Percentiles rank a stretch among this genome's conserved stretches.
These are phyloP conservation scores for Tethea ocularis DNA, from an alignment of 2,888 invertebrate species.

Conservation along the genomic window DNA sequence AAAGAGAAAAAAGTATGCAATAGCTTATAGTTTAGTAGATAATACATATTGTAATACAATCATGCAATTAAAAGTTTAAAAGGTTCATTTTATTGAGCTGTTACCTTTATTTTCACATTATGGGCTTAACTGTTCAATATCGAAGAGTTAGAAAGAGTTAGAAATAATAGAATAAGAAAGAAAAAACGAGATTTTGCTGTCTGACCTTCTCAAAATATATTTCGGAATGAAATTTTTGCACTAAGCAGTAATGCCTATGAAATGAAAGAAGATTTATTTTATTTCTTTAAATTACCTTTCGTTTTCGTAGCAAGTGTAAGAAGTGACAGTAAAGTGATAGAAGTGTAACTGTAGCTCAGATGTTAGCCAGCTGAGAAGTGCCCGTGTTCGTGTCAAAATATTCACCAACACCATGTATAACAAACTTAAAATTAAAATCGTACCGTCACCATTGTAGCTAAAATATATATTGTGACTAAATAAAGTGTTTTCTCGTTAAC, in stretches of 20 bases:
- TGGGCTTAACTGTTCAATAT: not conserved
- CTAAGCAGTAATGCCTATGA: not conserved
- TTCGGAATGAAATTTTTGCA: not conserved
- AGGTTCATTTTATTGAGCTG: slow-evolving; percentile 65
- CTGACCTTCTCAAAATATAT: not conserved
- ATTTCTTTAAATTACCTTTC: not conserved
- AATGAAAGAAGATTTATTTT: not conserved
- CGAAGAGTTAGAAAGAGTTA: not conserved
- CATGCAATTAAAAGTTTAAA: slow-evolving; percentile 79
- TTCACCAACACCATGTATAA: slow-evolving; percentile 29
- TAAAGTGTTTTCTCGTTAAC: not conserved
- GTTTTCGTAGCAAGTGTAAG: not conserved
- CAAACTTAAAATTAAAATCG: slow-evolving; percentile 4
- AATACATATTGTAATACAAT: slow-evolving; percentile 41
- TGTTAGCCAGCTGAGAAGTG: slow-evolving; percentile 17
- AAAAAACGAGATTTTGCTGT: not conserved
- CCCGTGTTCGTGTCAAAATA: slow-evolving; percentile 28
- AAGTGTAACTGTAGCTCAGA: not conserved
- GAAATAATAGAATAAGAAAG: not conserved
- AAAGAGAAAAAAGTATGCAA: slow-evolving; percentile 43
- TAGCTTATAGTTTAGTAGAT: slow-evolving; percentile 45
- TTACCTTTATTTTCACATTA: slow-evolving; percentile 23
- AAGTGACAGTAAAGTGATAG: not conserved
- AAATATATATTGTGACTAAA: not conserved
- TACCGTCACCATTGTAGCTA: slow-evolving; percentile 2